phyloP scores from a whole-genome alignment of 92 coral and sea anemone genomes.

The Desmophyllum pertusum region DNA sequence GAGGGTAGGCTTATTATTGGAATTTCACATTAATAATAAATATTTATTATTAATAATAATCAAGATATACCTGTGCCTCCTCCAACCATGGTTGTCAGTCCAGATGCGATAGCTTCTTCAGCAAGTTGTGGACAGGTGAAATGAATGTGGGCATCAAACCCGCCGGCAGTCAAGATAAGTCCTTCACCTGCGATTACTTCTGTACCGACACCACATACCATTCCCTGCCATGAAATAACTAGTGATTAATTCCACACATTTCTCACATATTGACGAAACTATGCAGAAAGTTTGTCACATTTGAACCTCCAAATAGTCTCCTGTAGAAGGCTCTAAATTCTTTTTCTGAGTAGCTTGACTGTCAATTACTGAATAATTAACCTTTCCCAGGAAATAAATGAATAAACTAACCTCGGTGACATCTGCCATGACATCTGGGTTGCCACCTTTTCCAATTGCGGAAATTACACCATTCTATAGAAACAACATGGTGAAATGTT shows the following conservation, averaged over 20 bases:
- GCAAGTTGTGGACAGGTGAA: slow-evolving; percentile 81
- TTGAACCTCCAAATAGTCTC: too few species aligned
- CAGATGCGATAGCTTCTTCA: slow-evolving; percentile 75
- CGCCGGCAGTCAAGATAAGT: slow-evolving; percentile 73
- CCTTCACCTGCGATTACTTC: slow-evolving; percentile 80
- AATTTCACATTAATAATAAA: neutral
- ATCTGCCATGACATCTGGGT: slow-evolving; percentile 75
- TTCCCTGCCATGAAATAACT: slow-evolving; percentile 41
- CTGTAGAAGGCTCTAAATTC: too few species aligned
- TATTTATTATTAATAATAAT: neutral
- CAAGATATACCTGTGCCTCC: slow-evolving; percentile 66
- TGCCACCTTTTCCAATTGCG: slow-evolving; percentile 76
- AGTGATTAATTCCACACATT: too few species aligned
- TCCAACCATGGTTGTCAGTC: slow-evolving; percentile 75
- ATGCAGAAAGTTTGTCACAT: too few species aligned
- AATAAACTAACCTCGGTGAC: slow-evolving; percentile 59
- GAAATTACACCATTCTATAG: slow-evolving; percentile 63
- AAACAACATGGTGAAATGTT: neutral
- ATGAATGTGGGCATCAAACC: slow-evolving; percentile 74
- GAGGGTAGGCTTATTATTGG: too few species aligned
- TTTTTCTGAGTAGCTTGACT: too few species aligned
- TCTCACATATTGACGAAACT: too few species aligned
- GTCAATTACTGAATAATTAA: too few species aligned
- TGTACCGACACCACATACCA: slow-evolving; percentile 65
- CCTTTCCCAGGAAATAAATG: too few species aligned